A percentile compares a stretch with the other conserved stretches of the same genome.
Evolutionary conservation across 2,797 vertebrate genomes (phyloP).

Genomic region (Eulemur albifrons): DNA sequence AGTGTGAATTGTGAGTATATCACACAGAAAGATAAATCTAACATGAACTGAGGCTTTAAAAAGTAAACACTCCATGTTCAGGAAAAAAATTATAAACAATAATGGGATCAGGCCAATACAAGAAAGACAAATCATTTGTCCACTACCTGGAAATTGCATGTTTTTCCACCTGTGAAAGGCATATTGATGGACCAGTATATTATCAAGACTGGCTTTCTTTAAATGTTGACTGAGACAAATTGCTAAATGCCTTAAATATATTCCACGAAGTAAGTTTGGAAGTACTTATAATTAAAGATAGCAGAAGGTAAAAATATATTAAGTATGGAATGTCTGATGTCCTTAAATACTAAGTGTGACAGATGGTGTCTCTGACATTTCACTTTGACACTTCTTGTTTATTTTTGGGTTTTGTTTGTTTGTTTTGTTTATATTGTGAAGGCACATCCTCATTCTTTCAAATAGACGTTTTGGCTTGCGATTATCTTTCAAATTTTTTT

Average conservation of each 20-base stretch:
- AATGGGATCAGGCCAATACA: not conserved
- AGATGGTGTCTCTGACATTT: too few relatives aligned
- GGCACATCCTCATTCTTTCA: too few relatives aligned
- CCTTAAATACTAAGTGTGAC: too few relatives aligned
- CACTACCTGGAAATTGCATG: not conserved
- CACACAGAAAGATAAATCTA: not conserved
- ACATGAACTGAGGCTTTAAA: not conserved
- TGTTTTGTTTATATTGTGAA: too few relatives aligned
- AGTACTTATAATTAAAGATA: not conserved
- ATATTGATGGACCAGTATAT: not conserved
- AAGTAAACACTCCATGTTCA: not conserved
- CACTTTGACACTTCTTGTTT: too few relatives aligned
- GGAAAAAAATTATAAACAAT: not conserved
- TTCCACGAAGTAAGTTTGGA: not conserved
- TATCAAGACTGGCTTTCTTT: not conserved
- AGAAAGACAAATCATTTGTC: not conserved
- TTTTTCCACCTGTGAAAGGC: not conserved
- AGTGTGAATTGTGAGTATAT: not conserved
- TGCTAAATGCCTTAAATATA: not conserved
- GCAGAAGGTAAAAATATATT: not conserved
- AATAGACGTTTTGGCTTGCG: too few relatives aligned
- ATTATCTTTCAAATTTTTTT: too few relatives aligned
- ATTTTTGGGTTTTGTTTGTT: too few relatives aligned
- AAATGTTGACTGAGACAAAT: not conserved
- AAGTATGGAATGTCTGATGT: too few relatives aligned